Evolutionary conservation across 2,888 invertebrate species (phyloP), one percentile per base, ranked within the genome.

Genomic region (Abrostola tripartita): DNA sequence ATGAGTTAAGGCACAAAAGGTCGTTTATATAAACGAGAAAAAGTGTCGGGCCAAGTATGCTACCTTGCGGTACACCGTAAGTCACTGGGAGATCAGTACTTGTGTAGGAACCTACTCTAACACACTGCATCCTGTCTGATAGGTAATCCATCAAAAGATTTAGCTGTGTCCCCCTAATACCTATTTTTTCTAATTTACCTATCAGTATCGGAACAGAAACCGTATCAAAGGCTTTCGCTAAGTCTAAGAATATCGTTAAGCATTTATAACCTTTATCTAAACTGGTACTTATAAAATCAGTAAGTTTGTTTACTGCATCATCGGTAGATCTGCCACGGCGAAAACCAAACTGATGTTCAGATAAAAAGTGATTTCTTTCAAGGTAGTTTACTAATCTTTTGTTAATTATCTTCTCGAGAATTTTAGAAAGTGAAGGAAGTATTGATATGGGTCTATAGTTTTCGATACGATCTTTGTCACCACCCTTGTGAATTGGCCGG

Each of bases 21-120:
- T 47, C 47, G 24, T 47, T 47, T 12, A 47, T 47, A 47, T 47
- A 47, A 12, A 47, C 47, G 24, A 47, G 47, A 24, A 47, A 47
- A 4, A 47, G 47, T 6, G 47, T 47, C 47, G 47, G 47, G 2
- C 47, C 47, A 6, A 47, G 12, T 8, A 47, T 24, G 47, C 47
- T 47, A 8, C 47, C 47, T 8, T 47, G 47, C 7, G 47, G 47
- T 6, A 47, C 47, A 5, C 47, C 47, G 9, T 47, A 47, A 24
- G 24, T 47, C 47, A 47, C 47, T 14, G 47, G 47, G 5, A 47
- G 24, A 14, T 47, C 47, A 9, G 12, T 47, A 12, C 47, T 47
- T n/a, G 24, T 47, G n/a, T 14, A 12, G 8, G 6, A 7, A 47
- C 24, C 24, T 7, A 47, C 8, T 5, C 8, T 47, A 47, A 47